These are phyloP conservation scores for Regulus satrapa DNA, from an alignment of 2,113 vertebrate genomes.

Conservation along the genomic window DNA sequence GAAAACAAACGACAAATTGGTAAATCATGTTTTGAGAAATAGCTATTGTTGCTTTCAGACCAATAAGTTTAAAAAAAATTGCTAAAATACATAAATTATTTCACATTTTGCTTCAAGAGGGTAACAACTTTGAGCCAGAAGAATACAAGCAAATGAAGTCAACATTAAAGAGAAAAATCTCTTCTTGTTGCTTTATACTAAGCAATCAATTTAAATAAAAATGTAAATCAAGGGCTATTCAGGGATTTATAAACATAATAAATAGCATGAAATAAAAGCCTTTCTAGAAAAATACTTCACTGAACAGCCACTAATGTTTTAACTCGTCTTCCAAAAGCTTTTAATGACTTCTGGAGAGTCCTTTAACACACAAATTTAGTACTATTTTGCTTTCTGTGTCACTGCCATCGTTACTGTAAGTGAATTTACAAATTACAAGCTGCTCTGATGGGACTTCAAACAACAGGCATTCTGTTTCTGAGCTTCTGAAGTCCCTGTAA, in stretches of 20 bases:
- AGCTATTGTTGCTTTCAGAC: background rate
- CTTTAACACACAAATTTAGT: background rate
- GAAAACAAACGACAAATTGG: conserved; percentile 87
- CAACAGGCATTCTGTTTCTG: background rate
- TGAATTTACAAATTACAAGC: background rate
- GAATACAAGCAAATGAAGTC: background rate
- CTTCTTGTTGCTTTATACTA: background rate
- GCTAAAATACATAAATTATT: background rate
- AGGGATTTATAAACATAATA: background rate
- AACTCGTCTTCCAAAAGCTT: background rate
- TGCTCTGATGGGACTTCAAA: background rate
- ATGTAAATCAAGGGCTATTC: background rate
- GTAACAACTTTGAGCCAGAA: background rate
- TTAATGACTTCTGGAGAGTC: background rate
- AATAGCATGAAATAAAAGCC: background rate
- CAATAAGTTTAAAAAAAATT: background rate
- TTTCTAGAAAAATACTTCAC: background rate
- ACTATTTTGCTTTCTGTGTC: background rate
- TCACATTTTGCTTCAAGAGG: background rate
- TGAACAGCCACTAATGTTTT: background rate
- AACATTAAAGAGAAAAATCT: background rate
- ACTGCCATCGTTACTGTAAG: background rate
- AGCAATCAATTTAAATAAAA: background rate
- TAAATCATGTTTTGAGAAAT: conserved; percentile 67
- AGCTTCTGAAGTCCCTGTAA: background rate